A percentile compares a stretch with the other conserved stretches of the same genome.
These are phyloP conservation scores for Microcebus ravelobensis DNA, from an alignment of 2,113 vertebrate genomes.

Conservation along the genomic window DNA sequence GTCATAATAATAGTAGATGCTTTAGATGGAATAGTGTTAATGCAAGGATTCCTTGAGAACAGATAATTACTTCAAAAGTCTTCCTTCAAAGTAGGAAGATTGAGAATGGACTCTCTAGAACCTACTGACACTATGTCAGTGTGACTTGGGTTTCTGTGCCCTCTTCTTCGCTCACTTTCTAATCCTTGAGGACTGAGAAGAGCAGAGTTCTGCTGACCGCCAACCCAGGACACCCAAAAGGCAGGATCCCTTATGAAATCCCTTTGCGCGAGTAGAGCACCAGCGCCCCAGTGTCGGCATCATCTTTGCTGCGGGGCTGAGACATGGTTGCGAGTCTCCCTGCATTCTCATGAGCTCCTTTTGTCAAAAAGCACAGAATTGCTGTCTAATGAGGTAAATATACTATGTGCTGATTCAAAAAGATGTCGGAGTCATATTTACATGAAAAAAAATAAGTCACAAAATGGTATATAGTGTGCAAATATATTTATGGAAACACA, in stretches of 20 bases:
- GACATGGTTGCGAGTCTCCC: background rate
- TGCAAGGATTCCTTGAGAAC: background rate
- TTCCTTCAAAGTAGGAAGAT: background rate
- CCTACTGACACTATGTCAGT: too few relatives aligned
- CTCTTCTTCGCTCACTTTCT: background rate
- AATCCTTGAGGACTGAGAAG: background rate
- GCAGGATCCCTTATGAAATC: background rate
- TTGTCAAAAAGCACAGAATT: background rate
- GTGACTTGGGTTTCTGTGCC: background rate
- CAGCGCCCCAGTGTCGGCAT: too few relatives aligned
- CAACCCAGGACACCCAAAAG: background rate
- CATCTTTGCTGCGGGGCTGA: background rate
- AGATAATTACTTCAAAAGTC: background rate
- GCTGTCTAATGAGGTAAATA: background rate
- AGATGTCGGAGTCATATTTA: background rate
- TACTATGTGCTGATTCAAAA: background rate
- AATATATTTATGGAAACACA: background rate
- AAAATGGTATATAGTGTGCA: background rate
- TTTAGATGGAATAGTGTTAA: background rate
- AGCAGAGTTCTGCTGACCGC: background rate
- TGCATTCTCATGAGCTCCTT: background rate
- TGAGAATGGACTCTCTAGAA: background rate
- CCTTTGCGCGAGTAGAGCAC: background rate
- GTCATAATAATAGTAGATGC: too few relatives aligned
- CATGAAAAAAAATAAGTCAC: background rate